Evolutionary conservation across 2,113 vertebrate species (phyloP), one percentile per base, ranked within the genome.

Genomic region (Cettia cetti): DNA sequence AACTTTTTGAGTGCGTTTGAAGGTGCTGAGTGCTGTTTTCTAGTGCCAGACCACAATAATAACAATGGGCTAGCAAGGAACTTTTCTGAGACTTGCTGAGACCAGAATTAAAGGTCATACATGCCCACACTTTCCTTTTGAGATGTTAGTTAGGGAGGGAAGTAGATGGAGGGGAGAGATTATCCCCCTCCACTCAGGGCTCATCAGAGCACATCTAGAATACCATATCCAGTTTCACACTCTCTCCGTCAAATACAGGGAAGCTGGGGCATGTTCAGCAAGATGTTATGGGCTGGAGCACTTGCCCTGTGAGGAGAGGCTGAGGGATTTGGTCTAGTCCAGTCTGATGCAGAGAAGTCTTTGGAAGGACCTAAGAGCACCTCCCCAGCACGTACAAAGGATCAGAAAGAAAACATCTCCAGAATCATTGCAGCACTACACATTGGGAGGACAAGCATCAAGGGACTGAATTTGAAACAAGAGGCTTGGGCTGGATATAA

Each of bases 301-400:
- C 24, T 53, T 82, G 13, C 8, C 22, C n/a, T 66, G 22, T 59
- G 28, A 40, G 6, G n/a, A 59, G 35, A 54, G 44, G 6, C 26
- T 66, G 42, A 78, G 47, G 56, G n/a, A 45, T 45, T 2, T 1
- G 24, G 11, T 83, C 22, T 76, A 24, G 20, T 86, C 76, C 8
- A 4, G 23, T 19, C 37, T 72, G 37, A 27, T 3, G 3, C 16
- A 50, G 40, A 70, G 27, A 39, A 2, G 2, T 72, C 40, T 63
- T 70, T 61, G 39, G 44, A 60, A 56, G 22, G 40, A 76, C 33
- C 13, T 47, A 44, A 78, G 23, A 37, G 20, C 20, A 79, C 12
- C 10, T 3, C 8, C 13, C 2, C 11, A 35, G 35, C 4, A 30
- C 0, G 0, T 35, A 49, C 5, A 50, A 40, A 64, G 18, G 9